Percentiles rank a stretch among this genome's conserved stretches.
Conservation (phyloP, 2,888 invertebrate genomes). For the Volucella inanis region DNA sequence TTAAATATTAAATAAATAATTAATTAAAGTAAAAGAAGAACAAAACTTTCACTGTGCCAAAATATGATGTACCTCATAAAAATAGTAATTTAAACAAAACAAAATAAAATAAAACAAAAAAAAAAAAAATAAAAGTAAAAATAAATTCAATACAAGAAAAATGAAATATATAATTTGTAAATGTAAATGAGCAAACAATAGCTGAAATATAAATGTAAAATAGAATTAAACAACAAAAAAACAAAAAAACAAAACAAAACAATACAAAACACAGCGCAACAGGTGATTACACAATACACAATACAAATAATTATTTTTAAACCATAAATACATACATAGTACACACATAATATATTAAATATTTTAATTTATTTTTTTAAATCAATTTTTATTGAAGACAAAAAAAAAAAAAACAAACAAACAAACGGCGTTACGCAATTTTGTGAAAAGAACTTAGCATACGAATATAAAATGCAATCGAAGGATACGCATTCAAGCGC, state of each 20-base stretch:
- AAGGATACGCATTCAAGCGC: slow-evolving; percentile 53
- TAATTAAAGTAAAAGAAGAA: slow-evolving; percentile 84
- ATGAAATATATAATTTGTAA: slow-evolving; percentile 57
- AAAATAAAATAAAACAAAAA: slow-evolving; percentile 51
- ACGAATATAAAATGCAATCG: slow-evolving; percentile 10
- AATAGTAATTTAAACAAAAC: slow-evolving; percentile 70
- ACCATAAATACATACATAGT: slow-evolving; percentile 9
- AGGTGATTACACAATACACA: slow-evolving; percentile 57
- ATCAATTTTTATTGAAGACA: slow-evolving; percentile 52
- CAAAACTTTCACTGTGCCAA: slow-evolving; percentile 90
- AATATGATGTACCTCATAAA: slow-evolving; percentile 90
- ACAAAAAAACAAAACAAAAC: slow-evolving; percentile 31
- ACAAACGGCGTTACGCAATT: slow-evolving; percentile 22
- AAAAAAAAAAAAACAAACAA: too few relatives aligned
- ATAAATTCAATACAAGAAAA: slow-evolving; percentile 15
- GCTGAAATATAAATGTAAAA: slow-evolving; percentile 61
- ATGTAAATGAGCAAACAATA: slow-evolving; percentile 58
- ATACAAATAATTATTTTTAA: slow-evolving; percentile 43
- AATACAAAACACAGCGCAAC: slow-evolving; percentile 69
- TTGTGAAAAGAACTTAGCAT: slow-evolving; percentile 7
- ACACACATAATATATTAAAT: slow-evolving; percentile 32
- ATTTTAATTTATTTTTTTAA: slow-evolving; percentile 69
- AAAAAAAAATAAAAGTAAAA: slow-evolving; percentile 40
- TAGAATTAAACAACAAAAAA: slow-evolving; percentile 60
- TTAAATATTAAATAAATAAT: slow-evolving; percentile 81